Conservation (phyloP, 2,888 invertebrate genomes). For the Diaperis boleti region DNA sequence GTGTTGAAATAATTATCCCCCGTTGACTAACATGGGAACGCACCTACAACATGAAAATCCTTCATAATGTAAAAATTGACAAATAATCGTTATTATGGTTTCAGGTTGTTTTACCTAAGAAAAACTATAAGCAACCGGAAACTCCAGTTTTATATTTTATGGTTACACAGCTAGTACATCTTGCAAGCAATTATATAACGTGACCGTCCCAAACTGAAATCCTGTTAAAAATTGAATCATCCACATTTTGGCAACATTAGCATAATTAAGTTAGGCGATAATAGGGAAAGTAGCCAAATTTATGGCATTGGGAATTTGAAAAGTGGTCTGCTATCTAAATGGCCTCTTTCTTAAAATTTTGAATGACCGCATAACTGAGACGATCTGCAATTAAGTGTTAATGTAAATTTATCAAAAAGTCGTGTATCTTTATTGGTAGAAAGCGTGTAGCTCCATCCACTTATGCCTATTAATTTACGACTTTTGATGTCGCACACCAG, state of each 20-base stretch:
- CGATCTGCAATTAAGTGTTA: slow-evolving; percentile 14
- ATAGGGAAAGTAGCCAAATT: slow-evolving; percentile 19
- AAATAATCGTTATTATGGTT: slow-evolving; percentile 16
- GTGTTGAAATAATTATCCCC: slow-evolving; percentile 10
- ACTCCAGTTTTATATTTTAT: slow-evolving; percentile 24
- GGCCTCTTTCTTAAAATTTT: background rate
- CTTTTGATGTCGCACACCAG: slow-evolving; percentile 1
- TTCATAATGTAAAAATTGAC: slow-evolving; percentile 9
- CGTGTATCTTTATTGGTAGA: slow-evolving; percentile 36
- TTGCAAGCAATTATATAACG: slow-evolving; percentile 29
- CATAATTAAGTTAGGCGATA: slow-evolving; percentile 16
- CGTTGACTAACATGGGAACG: slow-evolving; percentile 6
- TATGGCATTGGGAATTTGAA: background rate
- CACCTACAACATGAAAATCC: slow-evolving; percentile 29
- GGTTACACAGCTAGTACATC: slow-evolving; percentile 19
- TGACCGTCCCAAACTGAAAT: slow-evolving; percentile 3
- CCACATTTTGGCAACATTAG: slow-evolving; percentile 1
- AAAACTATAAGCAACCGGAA: background rate
- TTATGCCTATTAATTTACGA: slow-evolving; percentile 37
- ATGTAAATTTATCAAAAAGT: slow-evolving; percentile 22
- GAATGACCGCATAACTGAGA: background rate
- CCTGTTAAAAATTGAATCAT: slow-evolving; percentile 28
- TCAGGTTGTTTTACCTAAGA: slow-evolving; percentile 1
- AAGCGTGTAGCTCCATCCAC: slow-evolving; percentile 21
- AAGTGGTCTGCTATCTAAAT: slow-evolving; percentile 9